phyloP scores from a whole-genome alignment of 2,888 invertebrate genomes.

The Oligia strigilis region DNA sequence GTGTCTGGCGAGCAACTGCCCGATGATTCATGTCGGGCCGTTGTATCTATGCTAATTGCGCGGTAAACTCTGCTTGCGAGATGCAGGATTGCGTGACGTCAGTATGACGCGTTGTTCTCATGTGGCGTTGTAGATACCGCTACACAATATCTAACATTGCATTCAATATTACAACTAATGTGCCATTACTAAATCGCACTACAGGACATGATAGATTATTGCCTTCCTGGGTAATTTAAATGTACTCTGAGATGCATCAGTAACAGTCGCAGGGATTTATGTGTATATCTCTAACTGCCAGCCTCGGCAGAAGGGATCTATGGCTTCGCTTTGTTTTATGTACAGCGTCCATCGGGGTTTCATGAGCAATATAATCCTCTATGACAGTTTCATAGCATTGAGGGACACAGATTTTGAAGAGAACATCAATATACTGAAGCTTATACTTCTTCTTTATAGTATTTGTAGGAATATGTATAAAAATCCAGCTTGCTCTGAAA shows the following conservation, averaged over 20 bases:
- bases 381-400: constrained; percentile 39
- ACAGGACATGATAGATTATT: constrained; percentile 53
- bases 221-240: constrained; percentile 53
- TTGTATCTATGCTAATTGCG: no score
- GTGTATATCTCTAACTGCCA: constrained; percentile 47
- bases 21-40: no score
- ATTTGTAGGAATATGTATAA: not conserved
- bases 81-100: no score
- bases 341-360: constrained; percentile 45
- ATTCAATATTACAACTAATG: constrained; percentile 26
- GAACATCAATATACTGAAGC: not conserved
- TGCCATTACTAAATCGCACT: constrained; percentile 19
- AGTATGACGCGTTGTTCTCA: no score
- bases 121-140: no score
- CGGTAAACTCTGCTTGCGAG: no score
- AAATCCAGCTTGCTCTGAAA: not conserved
- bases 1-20: no score
- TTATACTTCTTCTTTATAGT: not conserved
- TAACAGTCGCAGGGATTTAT: constrained; percentile 48
- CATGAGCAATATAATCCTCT: constrained; percentile 46
- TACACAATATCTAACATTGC: not conserved
- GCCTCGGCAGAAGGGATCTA: constrained; percentile 39
- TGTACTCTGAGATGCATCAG: constrained; percentile 53
- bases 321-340: constrained; percentile 56
- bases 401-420: constrained; percentile 18